Conservation (phyloP, 2,888 invertebrate genomes). For the Eustalomyia histrio region DNA sequence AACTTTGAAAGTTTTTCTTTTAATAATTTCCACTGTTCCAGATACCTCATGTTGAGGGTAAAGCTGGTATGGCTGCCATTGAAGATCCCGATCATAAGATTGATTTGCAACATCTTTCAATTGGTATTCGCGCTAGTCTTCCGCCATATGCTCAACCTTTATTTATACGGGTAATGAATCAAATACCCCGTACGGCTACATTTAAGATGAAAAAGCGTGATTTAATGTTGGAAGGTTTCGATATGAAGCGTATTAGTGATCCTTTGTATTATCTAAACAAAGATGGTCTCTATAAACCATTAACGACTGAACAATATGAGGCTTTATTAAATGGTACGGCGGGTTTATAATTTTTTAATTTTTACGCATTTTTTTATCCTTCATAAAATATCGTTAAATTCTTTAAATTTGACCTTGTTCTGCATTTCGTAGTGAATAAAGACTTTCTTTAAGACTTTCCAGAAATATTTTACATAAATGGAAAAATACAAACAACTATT, state of each 20-base stretch:
- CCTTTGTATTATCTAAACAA: constrained; percentile 86
- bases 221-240: constrained; percentile 91
- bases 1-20: not conserved
- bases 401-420: too few species aligned
- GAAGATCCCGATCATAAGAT: constrained; percentile 84
- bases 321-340: constrained; percentile 80
- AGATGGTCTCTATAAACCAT: constrained; percentile 80
- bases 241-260: constrained; percentile 86
- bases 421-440: too few species aligned
- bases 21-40: constrained; percentile 72
- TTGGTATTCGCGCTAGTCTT: constrained; percentile 85
- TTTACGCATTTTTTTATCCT: constrained; percentile 6
- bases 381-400: not conserved
- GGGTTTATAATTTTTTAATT: constrained; percentile 79
- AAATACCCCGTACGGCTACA: constrained; percentile 91
- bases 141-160: constrained; percentile 94
- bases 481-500: too few species aligned
- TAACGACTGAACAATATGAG: constrained; percentile 80
- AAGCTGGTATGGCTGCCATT: constrained; percentile 96
- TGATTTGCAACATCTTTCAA: constrained; percentile 82
- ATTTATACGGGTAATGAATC: constrained; percentile 89
- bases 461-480: too few species aligned
- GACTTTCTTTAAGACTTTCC: too few species aligned
- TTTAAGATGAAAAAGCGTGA: constrained; percentile 95
- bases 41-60: constrained; percentile 90